Evolutionary conservation across 2,797 vertebrate genomes (phyloP), one percentile per base, ranked within the genome.

Genomic region (Cryptoblepharus egeriae): DNA sequence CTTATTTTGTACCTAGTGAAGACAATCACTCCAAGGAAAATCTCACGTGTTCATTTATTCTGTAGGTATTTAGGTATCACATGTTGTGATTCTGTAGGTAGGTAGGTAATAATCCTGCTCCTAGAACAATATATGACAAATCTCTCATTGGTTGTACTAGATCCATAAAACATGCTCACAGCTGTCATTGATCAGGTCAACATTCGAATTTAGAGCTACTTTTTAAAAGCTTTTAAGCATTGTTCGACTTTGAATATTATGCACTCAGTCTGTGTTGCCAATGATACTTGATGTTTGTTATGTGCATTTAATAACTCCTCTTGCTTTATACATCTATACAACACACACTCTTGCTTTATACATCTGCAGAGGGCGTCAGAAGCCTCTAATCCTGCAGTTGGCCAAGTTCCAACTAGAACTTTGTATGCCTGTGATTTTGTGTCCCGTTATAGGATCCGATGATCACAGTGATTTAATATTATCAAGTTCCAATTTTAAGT

Each of bases 41-140:
- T 52, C 22, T 82, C 0, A 0, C 67, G 73, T 35, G 37, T 2
- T 0, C n/a, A n/a, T 79, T 0, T 2, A 1, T 60, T 74, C 39
- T 35, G 1, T 1, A 22, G 2, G 3, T 13, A 74, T n/a, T n/a
- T 35, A 73, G 39, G 15, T 28, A 49, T n/a, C n/a, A 0, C 67
- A 76, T 35, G 37, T 2, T 0, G 79, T 0, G 3, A 1, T 60
- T 74, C 39, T 35, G 1, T 1, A 22, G 2, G 3, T 13, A 74
- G n/a, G n/a, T 35, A 73, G 39, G 15, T 28, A 49, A 37, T 60
- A 75, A 60, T 28, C 32, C 13, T 60, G 55, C 24, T 75, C 37
- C 32, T 2, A 75, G 22, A 28, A 6, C 22, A 60, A 37, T 75
- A 37, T 16, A 28, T 39, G 13, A 39, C 58, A 60, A 39, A 39